Percentiles rank a stretch among this genome's conserved stretches.
phyloP scores from a whole-genome alignment of 1,140 invertebrate genomes.

The Nasonia longicornis region DNA sequence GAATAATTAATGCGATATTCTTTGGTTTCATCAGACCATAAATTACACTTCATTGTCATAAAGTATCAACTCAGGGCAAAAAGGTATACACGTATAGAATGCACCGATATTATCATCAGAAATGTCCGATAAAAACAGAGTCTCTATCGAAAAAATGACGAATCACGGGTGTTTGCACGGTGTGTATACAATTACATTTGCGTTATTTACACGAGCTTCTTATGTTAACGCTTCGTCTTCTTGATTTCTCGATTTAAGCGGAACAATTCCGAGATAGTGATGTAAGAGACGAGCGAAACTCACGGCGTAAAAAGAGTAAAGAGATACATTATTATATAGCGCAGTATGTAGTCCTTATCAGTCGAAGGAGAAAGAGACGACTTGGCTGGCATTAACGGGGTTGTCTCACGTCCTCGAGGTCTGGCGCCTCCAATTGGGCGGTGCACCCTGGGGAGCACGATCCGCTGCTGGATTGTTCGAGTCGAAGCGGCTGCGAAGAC shows the following conservation, averaged over 20 bases:
- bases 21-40: constrained; percentile 1
- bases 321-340: not conserved
- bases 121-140: not conserved
- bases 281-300: not conserved
- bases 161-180: constrained; percentile 3
- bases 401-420: constrained; percentile 40
- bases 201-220: constrained; percentile 2
- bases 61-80: not conserved
- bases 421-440: constrained; percentile 33
- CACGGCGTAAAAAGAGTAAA: not conserved
- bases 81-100: not conserved
- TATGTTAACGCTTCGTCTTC: not conserved
- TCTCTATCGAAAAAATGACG: not conserved
- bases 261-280: not conserved
- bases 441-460: not conserved
- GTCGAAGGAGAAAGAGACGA: not conserved
- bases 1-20: not conserved
- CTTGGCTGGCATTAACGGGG: not conserved
- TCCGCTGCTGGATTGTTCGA: constrained; percentile 13
- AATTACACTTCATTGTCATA: not conserved
- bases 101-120: no score
- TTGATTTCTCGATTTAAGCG: not conserved
- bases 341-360: not conserved
- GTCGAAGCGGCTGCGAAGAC: constrained; percentile 51
- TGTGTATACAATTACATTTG: constrained; percentile 8